A percentile compares a stretch with the other conserved stretches of the same genome.
phyloP scores from a whole-genome alignment of 1,140 invertebrate species.

The Drosophila lacteicornis region DNA sequence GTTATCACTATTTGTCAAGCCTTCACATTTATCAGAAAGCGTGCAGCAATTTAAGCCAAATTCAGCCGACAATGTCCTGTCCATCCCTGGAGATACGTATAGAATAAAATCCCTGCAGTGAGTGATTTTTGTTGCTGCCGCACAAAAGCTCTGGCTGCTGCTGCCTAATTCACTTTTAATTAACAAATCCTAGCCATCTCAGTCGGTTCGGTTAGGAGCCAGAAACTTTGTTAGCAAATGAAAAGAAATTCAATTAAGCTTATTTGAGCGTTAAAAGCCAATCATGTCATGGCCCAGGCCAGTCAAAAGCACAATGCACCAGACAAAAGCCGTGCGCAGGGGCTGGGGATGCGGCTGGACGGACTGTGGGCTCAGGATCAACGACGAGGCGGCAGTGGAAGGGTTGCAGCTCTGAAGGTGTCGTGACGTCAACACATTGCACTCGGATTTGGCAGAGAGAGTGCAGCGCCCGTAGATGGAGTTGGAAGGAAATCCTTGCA shows the following conservation, averaged over 20 bases:
- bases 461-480: slow-evolving; percentile 29
- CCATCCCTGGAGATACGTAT: slow-evolving; percentile 3
- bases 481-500: slow-evolving; percentile 58
- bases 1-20: background rate
- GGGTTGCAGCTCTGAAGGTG: slow-evolving; percentile 70
- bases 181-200: slow-evolving; percentile 77
- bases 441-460: slow-evolving; percentile 32
- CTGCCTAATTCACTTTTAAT: slow-evolving; percentile 81
- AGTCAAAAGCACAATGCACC: slow-evolving; percentile 74
- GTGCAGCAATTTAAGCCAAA: background rate
- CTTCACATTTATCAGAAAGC: background rate
- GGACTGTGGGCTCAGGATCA: slow-evolving; percentile 14
- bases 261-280: slow-evolving; percentile 85
- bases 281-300: slow-evolving; percentile 72
- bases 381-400: slow-evolving; percentile 20
- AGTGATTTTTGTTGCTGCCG: slow-evolving; percentile 40
- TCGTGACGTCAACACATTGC: slow-evolving; percentile 65
- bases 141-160: slow-evolving; percentile 46
- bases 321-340: slow-evolving; percentile 40
- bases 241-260: slow-evolving; percentile 85
- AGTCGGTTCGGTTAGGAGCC: slow-evolving; percentile 41
- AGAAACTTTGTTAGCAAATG: slow-evolving; percentile 79
- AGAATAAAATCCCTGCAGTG: slow-evolving; percentile 15
- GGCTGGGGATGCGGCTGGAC: background rate
- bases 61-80: background rate